phyloP scores from a whole-genome alignment of 92 coral and sea anemone genomes.

The Epizoanthus ramosus region DNA sequence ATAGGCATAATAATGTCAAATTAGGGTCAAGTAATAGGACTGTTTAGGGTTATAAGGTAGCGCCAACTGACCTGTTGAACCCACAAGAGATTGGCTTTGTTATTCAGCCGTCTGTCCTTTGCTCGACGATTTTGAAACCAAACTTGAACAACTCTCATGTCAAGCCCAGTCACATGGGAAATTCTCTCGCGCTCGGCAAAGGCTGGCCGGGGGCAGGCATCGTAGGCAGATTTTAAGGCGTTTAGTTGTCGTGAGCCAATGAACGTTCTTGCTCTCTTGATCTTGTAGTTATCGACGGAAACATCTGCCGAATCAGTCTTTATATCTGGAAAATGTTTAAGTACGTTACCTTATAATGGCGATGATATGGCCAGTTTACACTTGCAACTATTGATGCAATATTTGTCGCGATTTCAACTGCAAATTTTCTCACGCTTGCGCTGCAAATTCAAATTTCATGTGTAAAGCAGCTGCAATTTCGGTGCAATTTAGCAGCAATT shows the following conservation, averaged over 20 bases:
- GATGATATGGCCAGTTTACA: too few species aligned
- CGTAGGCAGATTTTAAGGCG: conserved; percentile 67
- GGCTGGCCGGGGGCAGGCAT: conserved; percentile 65
- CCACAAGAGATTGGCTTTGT: conserved; percentile 63
- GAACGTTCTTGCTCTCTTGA: conserved; percentile 82
- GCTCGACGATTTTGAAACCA: conserved; percentile 98
- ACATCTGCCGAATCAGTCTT: neutral
- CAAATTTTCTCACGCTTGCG: too few species aligned
- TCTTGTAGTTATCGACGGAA: conserved; percentile 38
- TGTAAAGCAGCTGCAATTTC: too few species aligned
- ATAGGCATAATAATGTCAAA: too few species aligned
- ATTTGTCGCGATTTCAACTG: too few species aligned
- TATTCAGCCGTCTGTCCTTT: conserved; percentile 62
- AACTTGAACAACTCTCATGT: conserved; percentile 88
- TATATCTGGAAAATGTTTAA: neutral
- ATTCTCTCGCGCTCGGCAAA: conserved; percentile 75
- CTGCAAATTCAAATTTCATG: too few species aligned
- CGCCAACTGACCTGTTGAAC: conserved; percentile 26
- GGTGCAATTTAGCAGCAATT: too few species aligned
- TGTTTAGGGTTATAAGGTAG: too few species aligned
- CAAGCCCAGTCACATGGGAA: conserved; percentile 78
- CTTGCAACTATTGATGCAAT: too few species aligned
- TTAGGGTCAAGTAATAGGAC: too few species aligned
- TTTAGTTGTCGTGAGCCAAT: conserved; percentile 72
- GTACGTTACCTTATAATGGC: too few species aligned